These are phyloP conservation scores for Promerops cafer DNA, from an alignment of 2,113 vertebrate genomes.

Conservation along the genomic window DNA sequence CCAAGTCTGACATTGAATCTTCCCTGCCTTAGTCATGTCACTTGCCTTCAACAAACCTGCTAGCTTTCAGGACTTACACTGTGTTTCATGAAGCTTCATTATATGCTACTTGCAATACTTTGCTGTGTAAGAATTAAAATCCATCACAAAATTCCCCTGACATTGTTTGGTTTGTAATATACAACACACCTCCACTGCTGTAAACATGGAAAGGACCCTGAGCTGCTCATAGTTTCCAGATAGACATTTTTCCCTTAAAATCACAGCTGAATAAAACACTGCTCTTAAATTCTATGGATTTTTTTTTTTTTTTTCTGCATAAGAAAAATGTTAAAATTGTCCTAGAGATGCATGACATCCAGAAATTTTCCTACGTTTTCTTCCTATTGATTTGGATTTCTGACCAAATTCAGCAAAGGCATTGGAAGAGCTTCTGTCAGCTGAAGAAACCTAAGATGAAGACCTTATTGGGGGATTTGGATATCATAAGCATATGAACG, in stretches of 20 bases:
- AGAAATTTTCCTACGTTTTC: neutral
- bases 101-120: neutral
- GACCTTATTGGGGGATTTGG: neutral
- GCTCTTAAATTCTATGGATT: neutral
- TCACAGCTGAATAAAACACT: neutral
- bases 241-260: neutral
- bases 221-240: neutral
- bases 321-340: neutral
- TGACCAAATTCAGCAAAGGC: neutral
- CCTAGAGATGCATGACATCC: neutral
- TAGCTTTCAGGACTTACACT: neutral
- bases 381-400: neutral
- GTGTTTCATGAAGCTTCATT: neutral
- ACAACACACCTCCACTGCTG: neutral
- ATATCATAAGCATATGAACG: fast-evolving
- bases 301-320: neutral
- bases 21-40: neutral
- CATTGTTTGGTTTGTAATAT: neutral
- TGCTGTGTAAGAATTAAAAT: neutral
- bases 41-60: neutral
- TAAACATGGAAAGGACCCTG: neutral
- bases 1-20: neutral
- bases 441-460: neutral
- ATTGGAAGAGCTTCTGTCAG: neutral
- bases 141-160: neutral